Conservation (phyloP, 2,888 invertebrate species). For the Eretmocerus hayati region DNA sequence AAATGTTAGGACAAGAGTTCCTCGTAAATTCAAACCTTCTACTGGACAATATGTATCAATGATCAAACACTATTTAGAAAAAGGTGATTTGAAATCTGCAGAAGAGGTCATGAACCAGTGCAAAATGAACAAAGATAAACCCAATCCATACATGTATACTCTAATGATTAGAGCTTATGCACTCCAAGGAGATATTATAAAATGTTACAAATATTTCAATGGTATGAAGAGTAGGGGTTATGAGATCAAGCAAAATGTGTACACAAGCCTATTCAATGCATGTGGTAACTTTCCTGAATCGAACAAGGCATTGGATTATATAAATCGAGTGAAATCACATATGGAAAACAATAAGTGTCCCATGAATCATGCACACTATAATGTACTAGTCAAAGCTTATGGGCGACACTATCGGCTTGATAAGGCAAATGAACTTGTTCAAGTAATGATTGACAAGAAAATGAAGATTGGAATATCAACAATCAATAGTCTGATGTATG, state of each 20-base stretch:
- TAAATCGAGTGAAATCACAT: constrained; percentile 7
- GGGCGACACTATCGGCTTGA: constrained; percentile 72
- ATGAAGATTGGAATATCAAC: constrained; percentile 61
- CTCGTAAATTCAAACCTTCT: constrained; percentile 46
- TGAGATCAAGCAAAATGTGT: constrained; percentile 63
- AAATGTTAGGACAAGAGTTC: constrained; percentile 25
- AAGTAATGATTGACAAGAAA: constrained; percentile 69
- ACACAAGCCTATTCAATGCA: constrained; percentile 81
- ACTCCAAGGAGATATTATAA: constrained; percentile 74
- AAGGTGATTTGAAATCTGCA: constrained; percentile 67
- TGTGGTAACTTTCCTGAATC: constrained; percentile 72
- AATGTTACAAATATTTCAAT: constrained; percentile 76
- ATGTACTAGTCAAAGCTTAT: constrained; percentile 88
- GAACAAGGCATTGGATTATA: constrained; percentile 55
- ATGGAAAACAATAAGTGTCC: constrained; percentile 56
- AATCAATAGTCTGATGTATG: constrained; percentile 74
- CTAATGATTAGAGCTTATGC: constrained; percentile 79
- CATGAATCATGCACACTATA: constrained; percentile 71
- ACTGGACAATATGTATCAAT: constrained; percentile 63
- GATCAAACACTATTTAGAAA: constrained; percentile 60
- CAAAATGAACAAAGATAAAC: constrained; percentile 69
- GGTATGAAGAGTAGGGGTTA: constrained; percentile 73
- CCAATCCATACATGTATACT: constrained; percentile 73
- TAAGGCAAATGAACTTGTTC: constrained; percentile 73
- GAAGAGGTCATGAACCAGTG: constrained; percentile 74